phyloP scores from a whole-genome alignment of 2,797 vertebrate species.

The Ictinia mississippiensis region DNA sequence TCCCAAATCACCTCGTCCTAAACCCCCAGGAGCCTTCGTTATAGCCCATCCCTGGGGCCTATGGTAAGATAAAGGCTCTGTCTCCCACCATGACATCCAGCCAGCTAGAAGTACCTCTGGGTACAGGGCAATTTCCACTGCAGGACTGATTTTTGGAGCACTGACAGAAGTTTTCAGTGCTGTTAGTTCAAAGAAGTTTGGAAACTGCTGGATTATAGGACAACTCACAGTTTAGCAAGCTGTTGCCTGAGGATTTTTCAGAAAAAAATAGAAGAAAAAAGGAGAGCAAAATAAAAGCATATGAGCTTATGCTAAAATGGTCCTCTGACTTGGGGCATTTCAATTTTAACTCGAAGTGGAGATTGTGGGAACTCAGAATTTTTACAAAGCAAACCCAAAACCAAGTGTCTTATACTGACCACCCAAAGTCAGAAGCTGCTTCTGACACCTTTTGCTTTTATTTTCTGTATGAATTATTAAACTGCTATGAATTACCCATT shows the following conservation, averaged over 20 bases:
- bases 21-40: neutral
- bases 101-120: neutral
- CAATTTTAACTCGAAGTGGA: neutral
- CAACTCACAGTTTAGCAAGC: neutral
- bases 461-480: neutral
- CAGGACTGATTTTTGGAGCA: neutral
- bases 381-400: neutral
- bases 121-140: neutral
- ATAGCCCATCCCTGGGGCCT: neutral
- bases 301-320: neutral
- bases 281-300: neutral
- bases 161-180: neutral
- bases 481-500: neutral
- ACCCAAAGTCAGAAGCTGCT: neutral
- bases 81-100: neutral
- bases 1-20: neutral
- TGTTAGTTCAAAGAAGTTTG: neutral
- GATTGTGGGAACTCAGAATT: neutral
- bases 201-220: neutral
- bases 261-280: neutral
- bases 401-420: neutral
- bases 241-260: conserved; percentile 1
- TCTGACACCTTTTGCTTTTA: neutral
- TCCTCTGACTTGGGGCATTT: neutral
- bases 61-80: neutral